phyloP scores from a whole-genome alignment of 2,888 invertebrate species.

The Amiota mariae region DNA sequence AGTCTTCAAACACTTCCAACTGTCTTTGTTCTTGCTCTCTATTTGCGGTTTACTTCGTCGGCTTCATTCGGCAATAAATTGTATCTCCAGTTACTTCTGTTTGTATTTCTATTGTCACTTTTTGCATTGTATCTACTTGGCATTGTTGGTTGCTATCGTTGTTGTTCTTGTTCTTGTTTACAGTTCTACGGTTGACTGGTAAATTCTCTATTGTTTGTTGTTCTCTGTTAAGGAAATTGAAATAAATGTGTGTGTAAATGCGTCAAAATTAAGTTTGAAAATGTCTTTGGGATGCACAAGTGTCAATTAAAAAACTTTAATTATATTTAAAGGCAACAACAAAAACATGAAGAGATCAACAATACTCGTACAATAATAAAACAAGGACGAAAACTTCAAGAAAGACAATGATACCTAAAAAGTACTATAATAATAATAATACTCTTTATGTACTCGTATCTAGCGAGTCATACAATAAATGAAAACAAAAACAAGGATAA shows the following conservation, averaged over 20 bases:
- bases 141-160: conserved; percentile 26
- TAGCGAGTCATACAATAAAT: not conserved
- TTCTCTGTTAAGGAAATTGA: conserved; percentile 60
- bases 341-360: conserved; percentile 34
- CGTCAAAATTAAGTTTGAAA: conserved; percentile 67
- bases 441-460: too few relatives aligned
- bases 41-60: conserved; percentile 24
- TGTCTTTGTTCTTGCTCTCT: conserved; percentile 2
- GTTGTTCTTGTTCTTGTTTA: conserved; percentile 23
- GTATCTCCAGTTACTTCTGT: not conserved
- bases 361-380: conserved; percentile 32
- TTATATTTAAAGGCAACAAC: conserved; percentile 51
- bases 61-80: conserved; percentile 25
- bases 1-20: not conserved
- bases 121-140: not conserved
- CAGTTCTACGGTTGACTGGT: not conserved
- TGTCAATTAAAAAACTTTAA: conserved; percentile 62
- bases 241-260: conserved; percentile 70
- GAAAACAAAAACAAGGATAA: conserved; percentile 9
- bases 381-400: conserved; percentile 35
- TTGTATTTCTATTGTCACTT: not conserved
- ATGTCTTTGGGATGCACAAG: conserved; percentile 58
- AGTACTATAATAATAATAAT: not conserved
- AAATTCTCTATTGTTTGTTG: too few relatives aligned
- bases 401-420: conserved; percentile 36